phyloP scores from a whole-genome alignment of 1,140 invertebrate species.

The Diorhabda elongata region DNA sequence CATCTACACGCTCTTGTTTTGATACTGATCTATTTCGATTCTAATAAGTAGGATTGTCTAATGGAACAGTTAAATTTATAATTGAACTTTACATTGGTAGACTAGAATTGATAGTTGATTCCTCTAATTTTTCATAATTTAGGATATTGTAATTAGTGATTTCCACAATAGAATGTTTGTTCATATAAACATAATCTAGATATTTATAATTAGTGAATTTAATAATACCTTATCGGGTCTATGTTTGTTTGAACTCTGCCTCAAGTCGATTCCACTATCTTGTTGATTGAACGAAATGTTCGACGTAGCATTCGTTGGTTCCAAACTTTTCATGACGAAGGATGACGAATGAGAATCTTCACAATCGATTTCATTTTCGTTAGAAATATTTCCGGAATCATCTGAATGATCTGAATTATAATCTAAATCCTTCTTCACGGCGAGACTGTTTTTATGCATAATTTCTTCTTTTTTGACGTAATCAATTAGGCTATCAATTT shows the following conservation, averaged over 20 bases:
- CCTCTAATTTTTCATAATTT: too few species aligned
- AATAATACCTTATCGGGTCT: conserved; percentile 1
- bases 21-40: too few species aligned
- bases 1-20: too few species aligned
- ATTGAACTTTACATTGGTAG: too few species aligned
- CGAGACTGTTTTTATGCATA: background rate
- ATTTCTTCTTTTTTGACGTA: background rate
- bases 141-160: too few species aligned
- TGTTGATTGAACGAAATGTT: conserved; percentile 9
- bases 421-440: conserved; percentile 27
- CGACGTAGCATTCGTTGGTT: conserved; percentile 22
- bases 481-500: conserved; percentile 10
- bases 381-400: conserved; percentile 73
- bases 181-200: background rate
- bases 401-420: conserved; percentile 55
- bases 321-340: conserved; percentile 24
- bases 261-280: conserved; percentile 18
- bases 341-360: conserved; percentile 25
- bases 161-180: too few species aligned
- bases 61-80: too few species aligned
- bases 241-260: background rate
- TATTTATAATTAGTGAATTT: background rate
- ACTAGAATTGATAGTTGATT: too few species aligned
- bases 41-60: too few species aligned
- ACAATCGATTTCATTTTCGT: conserved; percentile 54